Evolutionary conservation across 2,797 vertebrate genomes (phyloP).

Genomic region (Tangara arthus): DNA sequence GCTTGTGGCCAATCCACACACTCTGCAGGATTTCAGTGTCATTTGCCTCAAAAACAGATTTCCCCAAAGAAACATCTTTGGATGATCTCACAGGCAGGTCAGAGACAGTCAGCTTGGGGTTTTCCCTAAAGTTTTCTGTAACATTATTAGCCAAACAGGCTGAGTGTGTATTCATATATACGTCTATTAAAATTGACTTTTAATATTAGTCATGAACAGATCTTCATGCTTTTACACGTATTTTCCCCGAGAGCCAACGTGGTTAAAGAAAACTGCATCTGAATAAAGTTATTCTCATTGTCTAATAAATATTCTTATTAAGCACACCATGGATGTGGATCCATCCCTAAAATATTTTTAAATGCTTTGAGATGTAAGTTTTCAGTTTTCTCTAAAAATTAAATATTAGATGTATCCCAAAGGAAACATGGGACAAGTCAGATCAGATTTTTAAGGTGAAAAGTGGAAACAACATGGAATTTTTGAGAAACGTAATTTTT

Average conservation of each 20-base stretch:
- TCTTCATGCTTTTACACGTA: background rate
- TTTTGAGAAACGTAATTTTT: background rate
- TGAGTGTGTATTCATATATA: rapidly evolving
- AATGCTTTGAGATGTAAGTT: background rate
- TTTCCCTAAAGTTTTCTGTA: background rate
- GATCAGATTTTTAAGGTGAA: background rate
- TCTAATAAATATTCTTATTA: background rate
- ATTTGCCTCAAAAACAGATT: background rate
- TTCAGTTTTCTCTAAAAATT: background rate
- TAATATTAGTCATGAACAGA: background rate
- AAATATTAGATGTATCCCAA: background rate
- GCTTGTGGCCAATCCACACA: background rate
- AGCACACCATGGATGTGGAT: background rate
- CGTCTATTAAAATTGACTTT: background rate
- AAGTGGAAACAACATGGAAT: background rate
- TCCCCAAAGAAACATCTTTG: background rate
- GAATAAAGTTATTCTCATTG: background rate
- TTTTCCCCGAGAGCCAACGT: background rate
- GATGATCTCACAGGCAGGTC: background rate
- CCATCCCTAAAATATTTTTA: background rate
- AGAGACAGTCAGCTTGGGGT: background rate
- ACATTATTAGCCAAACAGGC: background rate
- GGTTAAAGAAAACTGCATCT: background rate
- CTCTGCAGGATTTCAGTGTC: background rate
- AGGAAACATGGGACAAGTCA: background rate